phyloP scores from a whole-genome alignment of 2,888 invertebrate genomes.

The Junonia oenone region DNA sequence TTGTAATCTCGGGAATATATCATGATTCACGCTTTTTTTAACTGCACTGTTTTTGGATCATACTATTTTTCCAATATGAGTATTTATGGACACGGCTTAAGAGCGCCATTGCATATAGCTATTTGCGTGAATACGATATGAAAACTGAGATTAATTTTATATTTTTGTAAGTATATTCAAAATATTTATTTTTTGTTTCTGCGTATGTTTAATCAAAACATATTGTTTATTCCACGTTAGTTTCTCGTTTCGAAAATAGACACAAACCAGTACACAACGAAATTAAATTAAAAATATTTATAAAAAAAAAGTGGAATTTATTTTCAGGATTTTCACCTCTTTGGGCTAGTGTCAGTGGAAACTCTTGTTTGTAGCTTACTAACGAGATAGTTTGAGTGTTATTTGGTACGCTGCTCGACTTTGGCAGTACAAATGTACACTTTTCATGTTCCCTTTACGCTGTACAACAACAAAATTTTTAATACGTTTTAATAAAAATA shows the following conservation, averaged over 20 bases:
- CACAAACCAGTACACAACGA: not conserved
- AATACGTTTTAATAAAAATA: not conserved
- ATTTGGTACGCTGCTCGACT: conserved; percentile 2
- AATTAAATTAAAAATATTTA: not conserved
- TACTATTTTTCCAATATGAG: not conserved
- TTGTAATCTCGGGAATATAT: not conserved
- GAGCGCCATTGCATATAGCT: no score
- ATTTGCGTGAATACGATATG: no score
- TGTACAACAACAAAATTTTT: not conserved
- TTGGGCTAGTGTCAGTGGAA: not conserved
- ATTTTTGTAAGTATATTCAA: no score
- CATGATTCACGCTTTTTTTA: not conserved
- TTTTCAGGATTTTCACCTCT: not conserved
- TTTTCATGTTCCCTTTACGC: not conserved
- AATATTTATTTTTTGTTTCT: no score
- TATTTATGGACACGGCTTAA: not conserved
- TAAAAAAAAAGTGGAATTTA: not conserved
- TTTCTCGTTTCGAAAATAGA: not conserved
- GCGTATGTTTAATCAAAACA: no score
- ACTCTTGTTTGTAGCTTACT: not conserved
- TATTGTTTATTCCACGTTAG: no score
- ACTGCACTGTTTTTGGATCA: not conserved
- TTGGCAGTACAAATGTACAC: not conserved
- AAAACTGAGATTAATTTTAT: no score
- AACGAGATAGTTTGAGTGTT: conserved; percentile 2